phyloP scores from a whole-genome alignment of 2,113 vertebrate species.

The Vulpes lagopus region DNA sequence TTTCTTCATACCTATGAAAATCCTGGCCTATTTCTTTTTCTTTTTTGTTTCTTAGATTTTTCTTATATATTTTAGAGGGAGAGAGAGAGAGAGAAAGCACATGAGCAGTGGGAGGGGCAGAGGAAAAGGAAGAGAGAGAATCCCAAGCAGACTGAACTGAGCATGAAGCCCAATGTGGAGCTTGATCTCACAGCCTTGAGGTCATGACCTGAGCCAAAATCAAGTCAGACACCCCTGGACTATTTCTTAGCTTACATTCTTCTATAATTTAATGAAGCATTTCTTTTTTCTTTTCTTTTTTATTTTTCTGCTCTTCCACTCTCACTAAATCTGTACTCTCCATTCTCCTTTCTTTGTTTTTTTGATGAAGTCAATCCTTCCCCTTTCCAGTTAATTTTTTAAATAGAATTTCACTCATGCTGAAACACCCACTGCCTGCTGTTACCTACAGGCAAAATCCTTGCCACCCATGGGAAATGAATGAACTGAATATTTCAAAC shows the following conservation, averaged over 20 bases:
- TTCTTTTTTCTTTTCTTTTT: background rate
- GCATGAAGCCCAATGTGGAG: background rate
- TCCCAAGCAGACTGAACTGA: background rate
- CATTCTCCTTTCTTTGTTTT: constrained; percentile 41
- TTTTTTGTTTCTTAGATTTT: background rate
- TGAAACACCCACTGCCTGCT: constrained; percentile 31
- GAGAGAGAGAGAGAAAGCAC: background rate
- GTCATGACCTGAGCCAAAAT: background rate
- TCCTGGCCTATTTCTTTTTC: background rate
- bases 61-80: background rate
- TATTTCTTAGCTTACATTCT: background rate
- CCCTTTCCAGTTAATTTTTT: constrained; percentile 61
- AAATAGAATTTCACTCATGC: constrained; percentile 60
- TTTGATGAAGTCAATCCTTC: constrained; percentile 39
- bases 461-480: constrained; percentile 60
- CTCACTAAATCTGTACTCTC: constrained; percentile 44
- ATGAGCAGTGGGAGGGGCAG: background rate
- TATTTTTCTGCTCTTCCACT: background rate
- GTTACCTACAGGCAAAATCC: constrained; percentile 58
- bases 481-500: constrained; percentile 48
- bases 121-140: background rate
- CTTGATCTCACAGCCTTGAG: background rate
- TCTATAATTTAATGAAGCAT: constrained; percentile 30
- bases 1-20: background rate
- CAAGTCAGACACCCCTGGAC: background rate